These are phyloP conservation scores for Caenorhabditis imperialis DNA, from an alignment of 2,888 invertebrate species.

Conservation along the genomic window DNA sequence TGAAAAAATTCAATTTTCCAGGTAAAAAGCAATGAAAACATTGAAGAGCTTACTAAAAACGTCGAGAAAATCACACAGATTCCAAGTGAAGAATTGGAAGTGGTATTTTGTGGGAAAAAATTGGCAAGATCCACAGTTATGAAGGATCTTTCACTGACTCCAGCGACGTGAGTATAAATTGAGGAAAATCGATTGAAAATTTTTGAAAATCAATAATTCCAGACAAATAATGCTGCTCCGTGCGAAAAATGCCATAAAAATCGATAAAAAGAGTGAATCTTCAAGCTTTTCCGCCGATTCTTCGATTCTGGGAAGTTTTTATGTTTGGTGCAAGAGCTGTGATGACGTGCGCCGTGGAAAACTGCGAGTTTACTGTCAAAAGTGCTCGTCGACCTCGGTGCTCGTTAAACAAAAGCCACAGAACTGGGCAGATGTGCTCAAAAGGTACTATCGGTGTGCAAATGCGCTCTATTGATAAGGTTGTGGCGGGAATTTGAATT, in stretches of 20 bases:
- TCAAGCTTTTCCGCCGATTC: conserved; percentile 2
- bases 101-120: conserved; percentile 58
- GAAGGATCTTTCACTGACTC: conserved; percentile 55
- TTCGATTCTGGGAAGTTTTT: conserved; percentile 58
- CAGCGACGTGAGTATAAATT: conserved; percentile 57
- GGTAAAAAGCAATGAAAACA: conserved; percentile 30
- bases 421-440: conserved; percentile 64
- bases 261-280: not conserved
- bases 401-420: conserved; percentile 63
- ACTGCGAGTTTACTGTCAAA: conserved; percentile 65
- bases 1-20: not conserved
- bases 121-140: conserved; percentile 41
- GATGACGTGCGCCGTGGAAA: conserved; percentile 59
- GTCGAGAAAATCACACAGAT: conserved; percentile 43
- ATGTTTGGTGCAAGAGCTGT: conserved; percentile 69
- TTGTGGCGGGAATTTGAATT: no score
- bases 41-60: conserved; percentile 23
- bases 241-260: not conserved
- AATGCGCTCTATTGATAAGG: no score
- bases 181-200: not conserved
- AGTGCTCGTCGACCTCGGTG: conserved; percentile 58
- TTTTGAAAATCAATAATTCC: not conserved
- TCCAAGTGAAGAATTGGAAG: conserved; percentile 52
- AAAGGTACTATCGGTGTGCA: no score
- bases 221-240: conserved; percentile 39